Conservation (phyloP, 2,888 invertebrate species). For the Gortyna flavago region DNA sequence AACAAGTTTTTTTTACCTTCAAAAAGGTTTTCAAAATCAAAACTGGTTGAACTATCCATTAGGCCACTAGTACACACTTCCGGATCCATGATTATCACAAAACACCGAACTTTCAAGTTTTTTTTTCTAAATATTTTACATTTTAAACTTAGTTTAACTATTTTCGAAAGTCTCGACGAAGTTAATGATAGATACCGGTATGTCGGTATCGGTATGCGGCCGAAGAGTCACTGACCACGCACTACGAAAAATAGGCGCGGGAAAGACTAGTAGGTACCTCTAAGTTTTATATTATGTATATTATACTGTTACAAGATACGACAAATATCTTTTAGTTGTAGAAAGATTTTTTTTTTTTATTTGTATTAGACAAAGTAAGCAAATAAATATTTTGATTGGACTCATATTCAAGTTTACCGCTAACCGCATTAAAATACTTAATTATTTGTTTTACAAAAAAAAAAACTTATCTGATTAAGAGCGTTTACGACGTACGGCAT, state of each 20-base stretch:
- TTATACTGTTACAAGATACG: constrained; percentile 1
- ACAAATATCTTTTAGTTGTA: not conserved
- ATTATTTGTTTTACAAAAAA: constrained; percentile 2
- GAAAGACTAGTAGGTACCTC: constrained; percentile 25
- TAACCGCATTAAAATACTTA: not conserved
- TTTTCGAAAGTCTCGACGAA: constrained; percentile 20
- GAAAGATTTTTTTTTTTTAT: not conserved
- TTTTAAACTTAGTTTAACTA: constrained; percentile 22
- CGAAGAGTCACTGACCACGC: constrained; percentile 32
- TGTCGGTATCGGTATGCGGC: constrained; percentile 25
- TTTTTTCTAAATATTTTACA: constrained; percentile 32
- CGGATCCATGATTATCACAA: constrained; percentile 3
- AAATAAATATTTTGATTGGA: no score
- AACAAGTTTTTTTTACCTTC: constrained; percentile 29
- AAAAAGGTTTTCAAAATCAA: constrained; percentile 36
- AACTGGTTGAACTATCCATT: constrained; percentile 18
- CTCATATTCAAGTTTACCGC: not conserved
- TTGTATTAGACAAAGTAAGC: not conserved
- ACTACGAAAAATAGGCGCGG: constrained; percentile 23
- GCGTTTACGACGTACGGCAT: no score
- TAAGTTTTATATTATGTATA: constrained; percentile 35
- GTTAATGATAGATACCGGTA: constrained; percentile 46
- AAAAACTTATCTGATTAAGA: not conserved
- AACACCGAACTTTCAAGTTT: not conserved
- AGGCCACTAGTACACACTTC: constrained; percentile 9